phyloP scores from a whole-genome alignment of 2,113 vertebrate genomes.

The Sylvilagus bachmani region DNA sequence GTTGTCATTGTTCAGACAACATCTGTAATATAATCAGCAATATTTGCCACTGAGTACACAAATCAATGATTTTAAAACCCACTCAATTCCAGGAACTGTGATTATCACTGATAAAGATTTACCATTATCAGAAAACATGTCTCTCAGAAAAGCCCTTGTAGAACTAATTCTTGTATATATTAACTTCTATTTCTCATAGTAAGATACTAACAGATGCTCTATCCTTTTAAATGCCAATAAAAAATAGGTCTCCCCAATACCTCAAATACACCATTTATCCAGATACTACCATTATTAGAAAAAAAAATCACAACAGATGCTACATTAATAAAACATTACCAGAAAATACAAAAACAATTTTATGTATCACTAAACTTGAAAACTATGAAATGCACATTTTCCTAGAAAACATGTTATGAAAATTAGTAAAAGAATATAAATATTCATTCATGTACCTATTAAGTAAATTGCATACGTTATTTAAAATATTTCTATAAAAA shows the following conservation, averaged over 20 bases:
- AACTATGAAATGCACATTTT: conserved; percentile 22
- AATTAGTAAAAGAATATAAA: background rate
- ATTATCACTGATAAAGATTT: background rate
- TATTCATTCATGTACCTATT: background rate
- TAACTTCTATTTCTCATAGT: background rate
- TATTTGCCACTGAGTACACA: background rate
- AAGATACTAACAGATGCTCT: background rate
- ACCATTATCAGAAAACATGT: background rate
- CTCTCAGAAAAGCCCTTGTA: conserved; percentile 37
- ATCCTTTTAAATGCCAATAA: conserved; percentile 4
- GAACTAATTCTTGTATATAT: conserved; percentile 17
- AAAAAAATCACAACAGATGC: background rate
- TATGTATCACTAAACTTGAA: background rate
- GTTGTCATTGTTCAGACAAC: background rate
- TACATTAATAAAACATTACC: background rate
- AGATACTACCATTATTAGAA: background rate
- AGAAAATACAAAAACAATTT: background rate
- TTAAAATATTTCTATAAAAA: conserved; percentile 22
- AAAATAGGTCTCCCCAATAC: background rate
- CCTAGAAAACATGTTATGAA: background rate
- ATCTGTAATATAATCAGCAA: background rate
- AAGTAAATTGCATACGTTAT: background rate
- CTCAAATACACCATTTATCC: background rate
- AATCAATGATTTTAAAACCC: conserved; percentile 26
- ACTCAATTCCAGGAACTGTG: background rate